phyloP scores from a whole-genome alignment of 1,140 invertebrate genomes.

The Reticulitermes speratus region DNA sequence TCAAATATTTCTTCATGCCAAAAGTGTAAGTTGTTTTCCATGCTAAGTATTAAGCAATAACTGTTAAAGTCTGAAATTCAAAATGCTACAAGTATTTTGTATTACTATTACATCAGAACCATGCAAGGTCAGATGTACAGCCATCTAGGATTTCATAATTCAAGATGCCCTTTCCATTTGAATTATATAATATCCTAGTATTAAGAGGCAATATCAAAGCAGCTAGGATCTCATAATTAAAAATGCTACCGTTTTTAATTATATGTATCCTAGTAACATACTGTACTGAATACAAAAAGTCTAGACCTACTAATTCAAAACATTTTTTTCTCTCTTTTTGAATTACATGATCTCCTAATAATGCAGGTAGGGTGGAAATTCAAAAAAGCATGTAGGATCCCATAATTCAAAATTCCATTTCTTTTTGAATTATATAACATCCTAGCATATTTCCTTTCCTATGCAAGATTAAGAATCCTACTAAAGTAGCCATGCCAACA shows the following conservation, averaged over 20 bases:
- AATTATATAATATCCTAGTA: constrained; percentile 15
- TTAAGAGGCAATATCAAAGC: neutral
- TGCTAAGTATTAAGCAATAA: neutral
- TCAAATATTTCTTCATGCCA: neutral
- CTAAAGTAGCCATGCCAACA: neutral
- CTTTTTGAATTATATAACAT: neutral
- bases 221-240: neutral
- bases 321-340: neutral
- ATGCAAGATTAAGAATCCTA: neutral
- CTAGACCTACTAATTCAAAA: neutral
- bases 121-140: no score
- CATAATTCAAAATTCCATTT: neutral
- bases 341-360: neutral
- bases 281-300: neutral
- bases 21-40: neutral
- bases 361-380: neutral
- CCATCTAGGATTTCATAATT: neutral
- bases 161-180: constrained; percentile 5
- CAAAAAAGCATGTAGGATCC: neutral
- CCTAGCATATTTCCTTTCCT: neutral
- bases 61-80: neutral
- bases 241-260: neutral
- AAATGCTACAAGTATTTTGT: neutral
- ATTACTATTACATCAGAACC: neutral
- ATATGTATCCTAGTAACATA: neutral